Evolutionary conservation across 2,888 invertebrate species (phyloP), one percentile per base, ranked within the genome.

Genomic region (Phragmatobia fuliginosa): DNA sequence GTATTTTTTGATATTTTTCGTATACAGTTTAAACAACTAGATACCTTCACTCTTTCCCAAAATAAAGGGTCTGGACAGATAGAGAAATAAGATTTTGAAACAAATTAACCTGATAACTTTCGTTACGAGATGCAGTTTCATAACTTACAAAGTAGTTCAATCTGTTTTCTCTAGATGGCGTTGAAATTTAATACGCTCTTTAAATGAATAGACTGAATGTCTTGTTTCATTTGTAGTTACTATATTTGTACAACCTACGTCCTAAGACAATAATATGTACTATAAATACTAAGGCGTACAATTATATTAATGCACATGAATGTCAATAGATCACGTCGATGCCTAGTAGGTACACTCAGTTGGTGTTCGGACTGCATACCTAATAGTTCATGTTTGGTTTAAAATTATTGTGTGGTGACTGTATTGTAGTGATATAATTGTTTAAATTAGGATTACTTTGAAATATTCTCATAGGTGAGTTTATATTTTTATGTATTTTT

Each of bases 261-360:
- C 28, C 6, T 16, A 25, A 28, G 28, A 56, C 16, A 28, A 28
- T 49, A 61, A 60, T 41, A 58, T 33, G 45, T 58, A 60, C 32
- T 16, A 32, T 4, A 56, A 31, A 66, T 62, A n/a, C 56, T 18
- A 49, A 62, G 62, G 61, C 66, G 63, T 41, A 58, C 60, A 66
- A 68, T 67, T 61, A 70, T 62, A 60, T n/a, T 67, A 36, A 59
- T 65, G 56, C 28, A 33, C 45, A 1, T 41, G 31, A 32, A 31
- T 32, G 31, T 16, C 31, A 63, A 63, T 33, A 63, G 45, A 49
- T 63, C 63, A 63, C 63, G 63, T 63, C 32, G 28, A 28, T 62
- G 28, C 62, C 18, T 59, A 25, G 32, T 33, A 32, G 36, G 33
- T 49, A 25, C n/a, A 63, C n/a, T 67, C 59, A 70, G 70, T 70